Conservation (phyloP, 2,797 vertebrate genomes). For the Aratinga solstitialis region DNA sequence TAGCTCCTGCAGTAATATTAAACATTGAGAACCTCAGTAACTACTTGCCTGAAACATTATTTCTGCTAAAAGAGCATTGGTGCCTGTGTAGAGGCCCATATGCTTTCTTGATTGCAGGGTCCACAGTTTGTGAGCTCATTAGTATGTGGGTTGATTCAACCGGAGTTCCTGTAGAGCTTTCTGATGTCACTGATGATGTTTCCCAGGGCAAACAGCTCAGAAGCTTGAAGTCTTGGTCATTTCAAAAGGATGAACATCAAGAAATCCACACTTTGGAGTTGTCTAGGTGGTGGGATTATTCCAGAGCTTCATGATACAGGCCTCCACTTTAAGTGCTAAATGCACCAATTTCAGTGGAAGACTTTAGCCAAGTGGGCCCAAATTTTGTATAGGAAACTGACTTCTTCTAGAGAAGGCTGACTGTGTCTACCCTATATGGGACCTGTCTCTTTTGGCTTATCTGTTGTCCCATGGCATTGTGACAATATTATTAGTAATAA, state of each 20-base stretch:
- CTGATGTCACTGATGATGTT: background rate
- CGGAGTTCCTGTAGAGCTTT: background rate
- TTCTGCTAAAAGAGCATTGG: background rate
- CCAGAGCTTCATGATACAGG: background rate
- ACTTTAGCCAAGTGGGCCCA: background rate
- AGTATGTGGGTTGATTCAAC: background rate
- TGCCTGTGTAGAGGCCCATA: background rate
- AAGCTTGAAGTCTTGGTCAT: background rate
- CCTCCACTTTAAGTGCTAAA: background rate
- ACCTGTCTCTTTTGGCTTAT: background rate
- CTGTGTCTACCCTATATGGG: background rate
- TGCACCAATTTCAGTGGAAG: rapidly evolving
- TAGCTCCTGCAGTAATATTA: background rate
- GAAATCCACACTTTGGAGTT: background rate
- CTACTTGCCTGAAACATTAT: background rate
- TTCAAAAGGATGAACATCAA: background rate
- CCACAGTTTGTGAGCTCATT: background rate
- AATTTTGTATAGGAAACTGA: background rate
- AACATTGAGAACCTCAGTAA: background rate
- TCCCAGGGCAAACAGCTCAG: background rate
- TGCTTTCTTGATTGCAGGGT: background rate
- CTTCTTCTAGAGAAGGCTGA: background rate
- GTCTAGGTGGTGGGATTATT: background rate
- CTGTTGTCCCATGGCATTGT: background rate
- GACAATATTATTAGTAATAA: background rate